Conservation (phyloP, 2,797 vertebrate species). For the Crenuchus spilurus region DNA sequence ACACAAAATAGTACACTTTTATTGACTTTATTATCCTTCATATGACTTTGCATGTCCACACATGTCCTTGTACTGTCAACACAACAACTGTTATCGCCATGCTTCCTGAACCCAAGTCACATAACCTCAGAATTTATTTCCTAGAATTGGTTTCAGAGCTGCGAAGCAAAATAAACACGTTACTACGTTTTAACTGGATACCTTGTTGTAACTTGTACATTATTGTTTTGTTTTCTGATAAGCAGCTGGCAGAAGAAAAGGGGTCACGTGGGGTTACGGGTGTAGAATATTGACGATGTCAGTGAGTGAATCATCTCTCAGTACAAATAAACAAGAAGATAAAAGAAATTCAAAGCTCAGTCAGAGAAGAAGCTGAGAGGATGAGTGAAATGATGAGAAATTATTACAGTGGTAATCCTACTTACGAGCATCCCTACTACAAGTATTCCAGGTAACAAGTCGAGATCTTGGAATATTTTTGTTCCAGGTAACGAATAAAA, state of each 20-base stretch:
- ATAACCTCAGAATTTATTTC: not conserved
- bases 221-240: not conserved
- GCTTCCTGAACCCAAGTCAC: not conserved
- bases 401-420: no score
- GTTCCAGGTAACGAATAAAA: no score
- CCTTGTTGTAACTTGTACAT: not conserved
- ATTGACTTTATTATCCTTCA: not conserved
- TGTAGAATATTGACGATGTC: no score
- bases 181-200: not conserved
- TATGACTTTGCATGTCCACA: conserved; percentile 6
- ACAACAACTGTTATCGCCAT: not conserved
- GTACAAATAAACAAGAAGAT: not conserved
- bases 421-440: no score
- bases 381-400: not conserved
- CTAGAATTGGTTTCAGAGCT: not conserved
- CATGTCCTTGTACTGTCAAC: not conserved
- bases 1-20: not conserved
- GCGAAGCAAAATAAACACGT: no score
- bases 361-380: not conserved
- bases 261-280: not conserved
- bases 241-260: not conserved
- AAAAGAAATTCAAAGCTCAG: not conserved
- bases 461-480: no score
- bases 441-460: no score
- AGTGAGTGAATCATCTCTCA: not conserved